Base-by-base conservation (phyloP, 2,797 vertebrate species). In the Okamejei kenojei region DNA sequence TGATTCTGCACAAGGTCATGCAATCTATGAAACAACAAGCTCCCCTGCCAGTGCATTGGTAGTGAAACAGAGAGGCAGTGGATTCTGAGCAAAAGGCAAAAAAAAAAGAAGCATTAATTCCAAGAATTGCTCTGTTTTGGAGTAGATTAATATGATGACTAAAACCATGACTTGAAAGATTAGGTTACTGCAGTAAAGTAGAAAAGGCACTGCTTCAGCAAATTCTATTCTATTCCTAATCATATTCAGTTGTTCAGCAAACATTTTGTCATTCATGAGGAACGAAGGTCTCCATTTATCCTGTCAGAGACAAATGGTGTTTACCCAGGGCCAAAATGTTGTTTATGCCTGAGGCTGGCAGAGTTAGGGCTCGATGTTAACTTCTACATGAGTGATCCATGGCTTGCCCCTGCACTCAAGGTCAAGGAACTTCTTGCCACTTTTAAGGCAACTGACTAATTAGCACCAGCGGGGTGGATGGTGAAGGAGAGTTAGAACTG, bases 291-390 rank as follows among this genome's bases (percentile, higher is more conserved):
- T 63, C 84, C 61, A 88, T 68, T 65, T 61, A 63, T 65, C 29
- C 84, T 88, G 84, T 65, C 84, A 88, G 84, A 88, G 84, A 88
- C 84, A 88, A 63, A 88, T 88, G 84, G 84, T 88, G 84, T 88
- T 88, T 88, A 88, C 84, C 82, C 58, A 86, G 82, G 82, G 82
- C 29, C 29, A 86, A 86, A 86, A 86, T 86, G 61, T 86, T 86
- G 29, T 86, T 86, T 86, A 86, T 7, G 82, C 82, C 61, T 86
- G 58, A 86, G 26, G 82, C 82, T 63, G n/a, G 82, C 61, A 65
- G 58, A 63, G 82, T 63, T 86, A 86, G 61, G 82, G 82, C 58
- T 86, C 19, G 26, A 63, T 86, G 61, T 63, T 86, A 61, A 63
- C 82, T 63, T 86, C 63, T 38, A 61, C 58, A n/a, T 63, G 11